Base-by-base conservation (phyloP, 2,888 invertebrate genomes). In the Acleris emargana region DNA sequence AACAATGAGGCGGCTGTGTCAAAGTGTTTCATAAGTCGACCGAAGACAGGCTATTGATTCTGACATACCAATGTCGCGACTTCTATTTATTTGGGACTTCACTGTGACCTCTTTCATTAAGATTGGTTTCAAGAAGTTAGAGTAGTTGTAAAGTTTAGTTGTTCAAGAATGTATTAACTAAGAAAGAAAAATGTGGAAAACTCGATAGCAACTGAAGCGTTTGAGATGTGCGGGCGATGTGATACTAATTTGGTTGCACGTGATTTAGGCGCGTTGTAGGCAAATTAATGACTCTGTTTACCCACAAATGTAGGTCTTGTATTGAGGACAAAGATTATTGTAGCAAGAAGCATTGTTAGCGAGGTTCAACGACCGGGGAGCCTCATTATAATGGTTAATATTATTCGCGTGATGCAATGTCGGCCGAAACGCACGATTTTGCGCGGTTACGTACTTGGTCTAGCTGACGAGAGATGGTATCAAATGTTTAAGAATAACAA, bases 1-100 rank as follows among this genome's bases (percentile, higher is more conserved):
- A 80, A 89, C 87, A 89, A 87, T 82, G 73, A 73, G 72, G 80
- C 87, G 88, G 87, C 69, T 64, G 68, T 77, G 83, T 89, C 85
- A 89, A 89, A 89, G 32, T 32, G 87, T 69, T 59, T 64, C 64
- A 61, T 64, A 63, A 55, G 62, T 42, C 64, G 47, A 49, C 58
- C 64, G 61, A 64, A 64, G 68, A 69, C 49, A 20, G 52, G 42
- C 62, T 67, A 62, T 67, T 58, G 67, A 62, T 66, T 66, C 55
- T 57, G 45, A 60, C 61, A 61, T 47, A 32, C 61, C 61, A 22
- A 61, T 61, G 60, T 61, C 38, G 61, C 47, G 55, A 66, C 45
- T 32, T 22, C 45, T 45, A 57, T 57, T 45, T 57, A 20, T 42
- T 54, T 42, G 54, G 54, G 20, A 20, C 7, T 54, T 54, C 54